Percentiles rank a stretch among this genome's conserved stretches.
These are phyloP conservation scores for Calycopis cecrops DNA, from an alignment of 1,140 invertebrate genomes.

Conservation along the genomic window DNA sequence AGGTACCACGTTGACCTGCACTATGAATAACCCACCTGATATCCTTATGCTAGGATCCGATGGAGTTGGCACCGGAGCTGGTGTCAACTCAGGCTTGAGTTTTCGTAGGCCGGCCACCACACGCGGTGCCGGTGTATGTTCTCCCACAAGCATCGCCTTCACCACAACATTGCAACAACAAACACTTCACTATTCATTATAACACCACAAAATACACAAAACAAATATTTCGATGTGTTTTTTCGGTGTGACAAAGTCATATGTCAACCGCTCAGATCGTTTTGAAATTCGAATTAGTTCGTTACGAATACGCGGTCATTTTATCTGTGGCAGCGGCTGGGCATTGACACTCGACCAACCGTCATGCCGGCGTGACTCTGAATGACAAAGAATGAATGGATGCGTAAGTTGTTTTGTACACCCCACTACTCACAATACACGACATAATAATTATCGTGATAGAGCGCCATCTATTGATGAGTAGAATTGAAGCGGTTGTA, in stretches of 20 bases:
- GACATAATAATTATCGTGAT: constrained; percentile 17
- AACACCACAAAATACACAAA: constrained; percentile 28
- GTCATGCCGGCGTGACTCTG: constrained; percentile 46
- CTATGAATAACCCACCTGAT: constrained; percentile 49
- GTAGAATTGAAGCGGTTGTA: too few species aligned
- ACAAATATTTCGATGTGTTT: constrained; percentile 4
- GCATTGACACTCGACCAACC: constrained; percentile 30
- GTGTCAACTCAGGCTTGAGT: constrained; percentile 61
- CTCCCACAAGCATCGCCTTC: constrained; percentile 65
- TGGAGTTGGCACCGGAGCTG: constrained; percentile 58
- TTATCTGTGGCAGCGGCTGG: constrained; percentile 29
- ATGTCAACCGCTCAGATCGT: constrained; percentile 49
- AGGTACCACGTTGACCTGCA: background rate
- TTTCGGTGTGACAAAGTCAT: constrained; percentile 24
- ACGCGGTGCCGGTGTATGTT: constrained; percentile 65
- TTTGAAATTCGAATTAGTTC: constrained; percentile 64
- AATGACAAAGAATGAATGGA: constrained; percentile 63
- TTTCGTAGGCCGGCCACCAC: constrained; percentile 70
- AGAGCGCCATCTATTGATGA: constrained; percentile 5
- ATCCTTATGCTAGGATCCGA: constrained; percentile 62
- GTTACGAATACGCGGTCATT: constrained; percentile 53
- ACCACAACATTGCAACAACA: constrained; percentile 54
- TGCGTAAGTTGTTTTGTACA: constrained; percentile 36
- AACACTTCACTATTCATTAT: constrained; percentile 47
- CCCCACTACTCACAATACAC: constrained; percentile 45